Evolutionary conservation across 1,140 invertebrate genomes (phyloP).

Genomic region (Nephila pilipes): DNA sequence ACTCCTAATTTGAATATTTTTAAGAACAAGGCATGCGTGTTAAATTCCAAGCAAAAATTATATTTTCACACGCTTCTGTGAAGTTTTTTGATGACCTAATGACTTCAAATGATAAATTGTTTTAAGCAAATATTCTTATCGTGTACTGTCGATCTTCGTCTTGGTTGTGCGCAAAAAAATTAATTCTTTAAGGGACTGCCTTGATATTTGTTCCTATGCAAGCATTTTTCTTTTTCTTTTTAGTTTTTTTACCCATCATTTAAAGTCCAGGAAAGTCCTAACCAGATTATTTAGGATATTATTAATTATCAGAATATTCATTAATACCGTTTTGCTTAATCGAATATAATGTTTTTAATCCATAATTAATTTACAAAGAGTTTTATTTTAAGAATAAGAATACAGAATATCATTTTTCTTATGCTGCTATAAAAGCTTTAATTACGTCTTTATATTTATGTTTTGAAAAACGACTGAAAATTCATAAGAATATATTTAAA

Average conservation of each 20-base stretch:
- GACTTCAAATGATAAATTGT: constrained; percentile 9
- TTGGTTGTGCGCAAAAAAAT: background rate
- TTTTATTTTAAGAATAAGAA: too few relatives aligned
- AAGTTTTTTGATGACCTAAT: background rate
- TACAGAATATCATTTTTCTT: too few relatives aligned
- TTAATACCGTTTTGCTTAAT: too few relatives aligned
- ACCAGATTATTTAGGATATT: too few relatives aligned
- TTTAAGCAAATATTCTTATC: background rate
- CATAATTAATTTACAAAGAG: too few relatives aligned
- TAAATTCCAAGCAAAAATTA: constrained; percentile 24
- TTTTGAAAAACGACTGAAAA: too few relatives aligned
- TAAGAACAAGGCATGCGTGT: background rate
- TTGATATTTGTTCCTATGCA: background rate
- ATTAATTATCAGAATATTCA: too few relatives aligned
- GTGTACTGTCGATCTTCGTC: background rate
- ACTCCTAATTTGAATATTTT: constrained; percentile 24
- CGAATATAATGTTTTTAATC: too few relatives aligned
- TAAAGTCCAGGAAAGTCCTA: too few relatives aligned
- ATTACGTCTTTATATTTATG: too few relatives aligned
- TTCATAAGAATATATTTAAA: too few relatives aligned
- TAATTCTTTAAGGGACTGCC: background rate
- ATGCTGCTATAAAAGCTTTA: too few relatives aligned
- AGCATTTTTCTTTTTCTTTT: background rate
- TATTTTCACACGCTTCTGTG: constrained; percentile 5
- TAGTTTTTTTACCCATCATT: background rate